Evolutionary conservation across 2,797 vertebrate species (phyloP), one percentile per base, ranked within the genome.

Genomic region (Gymnothorax reevesii): DNA sequence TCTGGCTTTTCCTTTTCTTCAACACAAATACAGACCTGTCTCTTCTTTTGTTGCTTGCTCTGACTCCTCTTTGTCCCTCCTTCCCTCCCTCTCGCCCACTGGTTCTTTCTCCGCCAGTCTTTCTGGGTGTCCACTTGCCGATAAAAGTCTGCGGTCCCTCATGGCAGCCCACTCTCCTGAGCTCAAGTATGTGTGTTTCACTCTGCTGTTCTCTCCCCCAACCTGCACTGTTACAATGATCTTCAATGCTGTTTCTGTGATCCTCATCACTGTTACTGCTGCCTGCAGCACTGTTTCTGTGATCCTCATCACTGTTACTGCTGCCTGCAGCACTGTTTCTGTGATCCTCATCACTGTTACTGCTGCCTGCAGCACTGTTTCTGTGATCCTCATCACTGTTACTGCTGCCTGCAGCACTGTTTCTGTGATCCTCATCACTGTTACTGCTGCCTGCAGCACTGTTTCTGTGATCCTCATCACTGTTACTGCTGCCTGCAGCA

Each of bases 121-220:
- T 96, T 99, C 98, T 98, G 98, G 98, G 97, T 99, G 98, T 97
- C 98, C 98, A 98, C 98, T 99, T 97, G 98, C 98, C 97, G 98
- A 99, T 98, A 99, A 99, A 97, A 99, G 98, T 95, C 98, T 99
- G 96, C 98, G 99, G 98, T 99, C 98, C 96, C 98, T 99, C 96
- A 99, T 99, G 98, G 98, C 98, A 97, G 98, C 99, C 95, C 98
- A 99, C 95, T 98, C 98, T 97, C 97, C 98, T 97, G 99, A 99
- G 97, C 98, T 99, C 95, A 99, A 99, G 99, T 99, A 99, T 97
- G 98, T 99, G 91, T 83, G 84, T 90, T 95, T 92, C 91, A 89
- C 91, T 91, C 55, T 25, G 25, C 82, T 83, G 2, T 15, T 33
- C 82, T 27, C 82, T 25, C 52, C 9, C 17, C 77, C 55, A 7